These are phyloP conservation scores for Phodopus roborovskii DNA, from an alignment of 2,113 vertebrate species.

Conservation along the genomic window DNA sequence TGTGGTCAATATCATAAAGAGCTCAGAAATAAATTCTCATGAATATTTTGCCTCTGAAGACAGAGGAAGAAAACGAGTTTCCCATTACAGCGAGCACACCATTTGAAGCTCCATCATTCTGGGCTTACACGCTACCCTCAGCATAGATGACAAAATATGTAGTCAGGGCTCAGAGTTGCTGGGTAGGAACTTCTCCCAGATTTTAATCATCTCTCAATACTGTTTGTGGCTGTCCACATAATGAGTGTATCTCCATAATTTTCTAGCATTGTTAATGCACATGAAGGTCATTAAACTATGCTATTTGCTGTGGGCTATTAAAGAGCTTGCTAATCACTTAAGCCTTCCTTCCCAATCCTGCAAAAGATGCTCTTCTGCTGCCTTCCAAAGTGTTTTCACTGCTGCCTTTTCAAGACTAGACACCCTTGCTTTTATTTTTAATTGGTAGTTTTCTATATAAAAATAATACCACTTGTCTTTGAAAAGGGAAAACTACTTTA, in stretches of 20 bases:
- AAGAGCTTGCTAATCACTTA: slow-evolving; percentile 41
- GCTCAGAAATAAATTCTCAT: slow-evolving; percentile 17
- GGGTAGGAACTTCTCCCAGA: neutral
- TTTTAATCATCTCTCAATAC: slow-evolving; percentile 13
- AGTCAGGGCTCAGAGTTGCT: neutral
- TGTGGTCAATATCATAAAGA: neutral
- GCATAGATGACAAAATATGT: neutral
- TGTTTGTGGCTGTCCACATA: neutral
- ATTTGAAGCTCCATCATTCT: neutral
- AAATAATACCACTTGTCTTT: neutral
- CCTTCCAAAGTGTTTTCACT: neutral
- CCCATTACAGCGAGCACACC: neutral
- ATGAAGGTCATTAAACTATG: slow-evolving; percentile 26
- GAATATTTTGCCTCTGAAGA: slow-evolving; percentile 7
- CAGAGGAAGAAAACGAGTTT: neutral
- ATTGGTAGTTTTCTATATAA: neutral
- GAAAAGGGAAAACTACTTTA: neutral
- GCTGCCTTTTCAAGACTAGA: neutral
- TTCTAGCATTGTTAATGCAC: slow-evolving; percentile 46
- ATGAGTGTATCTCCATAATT: slow-evolving; percentile 42
- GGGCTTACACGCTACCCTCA: neutral
- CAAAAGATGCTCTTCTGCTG: neutral
- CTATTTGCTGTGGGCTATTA: slow-evolving; percentile 50
- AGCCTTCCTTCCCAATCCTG: neutral
- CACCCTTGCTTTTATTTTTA: neutral